Conservation (phyloP, 2,888 invertebrate genomes). For the Xestia sexstrigata region DNA sequence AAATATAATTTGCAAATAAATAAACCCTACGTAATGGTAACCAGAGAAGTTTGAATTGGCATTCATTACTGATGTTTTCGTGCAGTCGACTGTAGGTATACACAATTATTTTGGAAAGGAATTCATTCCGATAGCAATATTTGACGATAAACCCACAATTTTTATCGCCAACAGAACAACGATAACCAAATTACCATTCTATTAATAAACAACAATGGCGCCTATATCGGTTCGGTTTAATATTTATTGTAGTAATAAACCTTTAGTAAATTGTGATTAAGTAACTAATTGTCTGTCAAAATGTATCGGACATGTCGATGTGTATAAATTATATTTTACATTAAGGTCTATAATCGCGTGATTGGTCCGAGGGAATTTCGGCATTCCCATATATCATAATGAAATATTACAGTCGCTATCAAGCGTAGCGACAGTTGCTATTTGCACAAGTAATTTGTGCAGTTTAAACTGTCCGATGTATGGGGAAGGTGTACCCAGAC, state of each 20-base stretch:
- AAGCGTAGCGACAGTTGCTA: constrained; percentile 68
- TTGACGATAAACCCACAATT: constrained; percentile 12
- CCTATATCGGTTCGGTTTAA: constrained; percentile 18
- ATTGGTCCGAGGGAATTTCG: constrained; percentile 55
- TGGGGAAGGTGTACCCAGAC: constrained; percentile 32
- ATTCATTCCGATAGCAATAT: constrained; percentile 8
- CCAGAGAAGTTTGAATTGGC: neutral
- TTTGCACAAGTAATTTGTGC: constrained; percentile 58
- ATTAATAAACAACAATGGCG: constrained; percentile 44
- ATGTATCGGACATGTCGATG: constrained; percentile 47
- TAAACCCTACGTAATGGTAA: neutral
- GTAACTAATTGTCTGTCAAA: constrained; percentile 55
- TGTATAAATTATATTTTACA: constrained; percentile 54
- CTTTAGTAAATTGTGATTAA: constrained; percentile 45
- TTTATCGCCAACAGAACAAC: constrained; percentile 37
- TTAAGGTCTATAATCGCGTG: constrained; percentile 64
- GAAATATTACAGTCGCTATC: constrained; percentile 68
- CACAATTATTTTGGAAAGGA: constrained; percentile 20
- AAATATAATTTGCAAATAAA: constrained; percentile 28
- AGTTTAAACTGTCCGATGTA: constrained; percentile 48
- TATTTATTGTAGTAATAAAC: constrained; percentile 47
- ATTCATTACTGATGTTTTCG: neutral
- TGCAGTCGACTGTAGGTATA: neutral
- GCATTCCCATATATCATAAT: constrained; percentile 50
- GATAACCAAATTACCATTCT: constrained; percentile 57